Conservation (phyloP, 1,140 invertebrate species). For the Eriocheir sinensis region DNA sequence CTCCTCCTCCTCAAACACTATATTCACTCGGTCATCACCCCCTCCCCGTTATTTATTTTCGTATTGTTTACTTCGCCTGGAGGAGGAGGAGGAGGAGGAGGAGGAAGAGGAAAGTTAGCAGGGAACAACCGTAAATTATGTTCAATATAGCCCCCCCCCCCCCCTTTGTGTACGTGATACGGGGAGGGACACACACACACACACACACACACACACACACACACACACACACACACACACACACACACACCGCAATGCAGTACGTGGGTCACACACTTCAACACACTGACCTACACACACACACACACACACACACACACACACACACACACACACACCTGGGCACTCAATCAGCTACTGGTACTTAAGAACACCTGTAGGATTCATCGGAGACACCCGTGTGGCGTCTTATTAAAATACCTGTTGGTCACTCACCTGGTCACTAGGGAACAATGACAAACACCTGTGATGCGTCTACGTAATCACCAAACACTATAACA, state of each 20-base stretch:
- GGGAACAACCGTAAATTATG: neutral
- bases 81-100: too few species aligned
- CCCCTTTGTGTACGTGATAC: neutral
- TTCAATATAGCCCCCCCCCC: neutral
- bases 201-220: constrained; percentile 27
- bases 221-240: constrained; percentile 46
- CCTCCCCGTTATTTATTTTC: too few species aligned
- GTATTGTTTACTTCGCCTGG: too few species aligned
- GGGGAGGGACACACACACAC: constrained; percentile 23
- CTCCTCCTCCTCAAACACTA: too few species aligned
- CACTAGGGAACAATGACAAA: neutral
- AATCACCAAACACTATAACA: too few species aligned
- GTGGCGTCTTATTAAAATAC: neutral
- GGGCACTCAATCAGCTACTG: neutral
- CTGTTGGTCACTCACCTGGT: neutral
- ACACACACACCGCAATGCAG: neutral
- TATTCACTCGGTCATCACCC: too few species aligned
- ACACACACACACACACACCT: neutral
- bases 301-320: constrained; percentile 7
- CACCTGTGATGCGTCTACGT: neutral
- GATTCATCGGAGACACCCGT: neutral
- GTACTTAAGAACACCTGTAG: neutral
- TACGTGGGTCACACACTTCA: neutral
- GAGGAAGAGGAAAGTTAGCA: neutral
- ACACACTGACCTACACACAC: neutral